Evolutionary conservation across 2,888 invertebrate species (phyloP), one percentile per base, ranked within the genome.

Genomic region (Dolichomitus sp.): DNA sequence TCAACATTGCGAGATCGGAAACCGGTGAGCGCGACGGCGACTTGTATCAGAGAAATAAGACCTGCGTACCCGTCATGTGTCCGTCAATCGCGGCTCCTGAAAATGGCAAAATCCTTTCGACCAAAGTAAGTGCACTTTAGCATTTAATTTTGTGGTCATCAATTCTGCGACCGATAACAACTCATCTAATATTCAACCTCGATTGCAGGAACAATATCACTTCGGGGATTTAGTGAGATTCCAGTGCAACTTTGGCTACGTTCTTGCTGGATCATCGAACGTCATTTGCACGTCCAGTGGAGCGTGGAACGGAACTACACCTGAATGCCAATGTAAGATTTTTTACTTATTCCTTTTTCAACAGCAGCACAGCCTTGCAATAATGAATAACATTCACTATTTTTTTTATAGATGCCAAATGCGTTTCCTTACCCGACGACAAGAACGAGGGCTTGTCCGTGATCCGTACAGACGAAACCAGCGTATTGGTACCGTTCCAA

Each of bases 231-330:
- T 97, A 54, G 96, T 98, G 0, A 96, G 96, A 85, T 99, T 99
- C 95, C 98, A 98, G 90, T 99, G 99, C 92, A 96, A 98, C 90
- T 99, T 99, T 93, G 99, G 99, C 19, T 98, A 98, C 91, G 97
- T 98, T 0, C 97, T 99, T 96, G 96, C 97, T 80, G 99, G 99
- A 69, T 97, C 97, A 68, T 96, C 98, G 0, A 96, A 97, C 5
- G 94, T 99, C 19, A 95, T 97, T 74, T 99, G 99, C 93, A 97
- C 97, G 1, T 97, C 98, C 4, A 97, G 97, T 91, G 99, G 99
- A 65, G 96, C 95, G 42, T 99, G 99, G 99, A 98, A 99, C 92
- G 98, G 98, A 88, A 97, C 98, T 5, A 96, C 97, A 54, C 99
- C 99, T 4, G 97, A 97, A 94, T 99, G 99, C 94, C 97, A 97